Percentiles rank a stretch among this genome's conserved stretches.
Evolutionary conservation across 1,140 invertebrate species (phyloP).

Genomic region (Zaprionus capensis): DNA sequence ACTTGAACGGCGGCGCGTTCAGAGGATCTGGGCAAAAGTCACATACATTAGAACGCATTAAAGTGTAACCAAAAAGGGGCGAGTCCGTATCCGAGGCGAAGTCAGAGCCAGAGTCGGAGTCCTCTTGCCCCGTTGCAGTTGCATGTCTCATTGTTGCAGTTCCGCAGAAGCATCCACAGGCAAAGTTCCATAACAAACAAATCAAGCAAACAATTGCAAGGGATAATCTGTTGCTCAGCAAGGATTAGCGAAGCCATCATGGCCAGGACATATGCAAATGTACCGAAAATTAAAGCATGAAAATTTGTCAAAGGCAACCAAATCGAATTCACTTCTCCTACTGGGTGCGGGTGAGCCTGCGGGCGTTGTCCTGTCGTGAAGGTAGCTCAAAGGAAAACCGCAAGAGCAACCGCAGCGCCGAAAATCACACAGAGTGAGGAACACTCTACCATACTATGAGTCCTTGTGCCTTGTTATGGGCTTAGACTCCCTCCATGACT

Average conservation of each 20-base stretch:
- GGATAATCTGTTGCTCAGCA: slow-evolving; percentile 82
- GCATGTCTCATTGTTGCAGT: slow-evolving; percentile 56
- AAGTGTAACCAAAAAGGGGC: slow-evolving; percentile 77
- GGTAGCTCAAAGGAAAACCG: slow-evolving; percentile 50
- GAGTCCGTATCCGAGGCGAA: slow-evolving; percentile 30
- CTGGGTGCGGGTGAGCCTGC: slow-evolving; percentile 7
- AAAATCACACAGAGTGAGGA: slow-evolving; percentile 18
- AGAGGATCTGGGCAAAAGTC: slow-evolving; percentile 73
- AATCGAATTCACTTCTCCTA: slow-evolving; percentile 30
- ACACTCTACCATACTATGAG: not conserved
- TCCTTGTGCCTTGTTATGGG: slow-evolving; percentile 62
- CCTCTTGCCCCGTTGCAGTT: slow-evolving; percentile 13
- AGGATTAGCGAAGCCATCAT: slow-evolving; percentile 61
- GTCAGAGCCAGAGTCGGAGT: slow-evolving; percentile 19
- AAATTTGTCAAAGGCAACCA: slow-evolving; percentile 63
- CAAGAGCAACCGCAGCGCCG: slow-evolving; percentile 64
- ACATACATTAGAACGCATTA: slow-evolving; percentile 84
- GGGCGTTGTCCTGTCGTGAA: slow-evolving; percentile 33
- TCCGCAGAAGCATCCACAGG: slow-evolving; percentile 28
- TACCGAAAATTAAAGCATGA: slow-evolving; percentile 76
- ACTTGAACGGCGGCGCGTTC: slow-evolving; percentile 61
- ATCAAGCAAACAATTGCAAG: slow-evolving; percentile 79
- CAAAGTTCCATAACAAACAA: slow-evolving; percentile 68
- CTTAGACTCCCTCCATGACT: slow-evolving; percentile 61
- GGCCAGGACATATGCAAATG: slow-evolving; percentile 69